Base-by-base conservation (phyloP, 2,888 invertebrate genomes). In the Leucophora obtusa region DNA sequence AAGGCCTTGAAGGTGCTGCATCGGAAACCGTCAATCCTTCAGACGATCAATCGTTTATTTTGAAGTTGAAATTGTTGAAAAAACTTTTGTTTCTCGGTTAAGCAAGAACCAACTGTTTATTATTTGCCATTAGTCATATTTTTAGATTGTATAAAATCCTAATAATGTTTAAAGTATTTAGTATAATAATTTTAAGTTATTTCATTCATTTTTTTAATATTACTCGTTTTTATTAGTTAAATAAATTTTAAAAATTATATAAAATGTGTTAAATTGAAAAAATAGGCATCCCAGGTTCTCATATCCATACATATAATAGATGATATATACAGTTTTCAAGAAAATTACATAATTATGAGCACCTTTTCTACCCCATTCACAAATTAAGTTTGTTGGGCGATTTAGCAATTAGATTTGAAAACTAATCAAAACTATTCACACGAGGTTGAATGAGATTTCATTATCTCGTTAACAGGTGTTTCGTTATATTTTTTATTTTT, bases 21-120 rank as follows among this genome's bases (percentile, higher is more conserved):
- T 86, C 83, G 28, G 88, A 88, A 53, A 74, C 83, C n/a, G 65
- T 84, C 21, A 86, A 82, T 54, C 88, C 88, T 11, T 76, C 85
- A 3, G 88, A 88, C 69, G 87, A 88, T 81, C 86, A 87, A 63
- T 85, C 86, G 14, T 76, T 89, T 72, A 79, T 89, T 63, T 82
- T 89, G 47, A 89, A 88, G 79, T 70, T 88, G 54, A 85, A 85
- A 77, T 81, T 88, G 79, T 84, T 88, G 72, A 88, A 88, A 82
- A 88, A 88, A 82, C 84, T 89, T 15, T 83, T 88, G 43, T 83
- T 88, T 53, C 79, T 88, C 82, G 88, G 88, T 51, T 89, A 86
- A 28, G n/a, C 8, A 24, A n/a, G n/a, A n/a, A 15, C 17, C 14
- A 18, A 33, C 50, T 47, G 43, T 62, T 62, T 8, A 33, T 33